Conservation (phyloP, 2,113 vertebrate genomes). For the Camelus dromedarius region DNA sequence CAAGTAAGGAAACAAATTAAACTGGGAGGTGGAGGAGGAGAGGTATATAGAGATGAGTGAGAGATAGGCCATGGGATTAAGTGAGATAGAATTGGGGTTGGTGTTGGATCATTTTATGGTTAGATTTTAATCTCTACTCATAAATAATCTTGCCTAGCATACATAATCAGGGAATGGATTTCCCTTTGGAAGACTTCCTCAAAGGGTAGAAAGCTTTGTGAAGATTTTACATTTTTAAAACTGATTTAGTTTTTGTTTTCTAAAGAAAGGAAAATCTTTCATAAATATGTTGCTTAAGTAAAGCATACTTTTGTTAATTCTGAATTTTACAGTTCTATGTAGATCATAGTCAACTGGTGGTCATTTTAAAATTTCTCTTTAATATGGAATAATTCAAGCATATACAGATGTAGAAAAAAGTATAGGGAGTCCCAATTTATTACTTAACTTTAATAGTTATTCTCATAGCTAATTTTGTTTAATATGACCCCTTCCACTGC, state of each 20-base stretch:
- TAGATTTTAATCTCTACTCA: constrained; percentile 14
- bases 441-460: background rate
- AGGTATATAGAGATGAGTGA: background rate
- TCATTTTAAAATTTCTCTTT: constrained; percentile 31
- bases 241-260: constrained; percentile 33
- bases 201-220: background rate
- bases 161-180: background rate
- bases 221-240: constrained; percentile 16
- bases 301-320: constrained; percentile 30
- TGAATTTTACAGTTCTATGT: background rate
- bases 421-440: background rate
- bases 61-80: background rate
- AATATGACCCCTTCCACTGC: background rate
- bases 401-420: background rate
- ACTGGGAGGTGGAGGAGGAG: background rate
- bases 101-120: constrained; percentile 16
- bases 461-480: background rate
- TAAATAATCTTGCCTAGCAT: background rate
- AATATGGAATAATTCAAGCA: background rate
- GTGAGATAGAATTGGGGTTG: background rate
- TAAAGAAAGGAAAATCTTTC: constrained; percentile 56
- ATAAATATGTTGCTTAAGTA: constrained; percentile 51
- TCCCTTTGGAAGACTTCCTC: background rate
- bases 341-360: background rate
- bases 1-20: constrained; percentile 89